Percentiles rank a stretch among this genome's conserved stretches.
Evolutionary conservation across 2,888 invertebrate genomes (phyloP).

Genomic region (Cancer borealis): DNA sequence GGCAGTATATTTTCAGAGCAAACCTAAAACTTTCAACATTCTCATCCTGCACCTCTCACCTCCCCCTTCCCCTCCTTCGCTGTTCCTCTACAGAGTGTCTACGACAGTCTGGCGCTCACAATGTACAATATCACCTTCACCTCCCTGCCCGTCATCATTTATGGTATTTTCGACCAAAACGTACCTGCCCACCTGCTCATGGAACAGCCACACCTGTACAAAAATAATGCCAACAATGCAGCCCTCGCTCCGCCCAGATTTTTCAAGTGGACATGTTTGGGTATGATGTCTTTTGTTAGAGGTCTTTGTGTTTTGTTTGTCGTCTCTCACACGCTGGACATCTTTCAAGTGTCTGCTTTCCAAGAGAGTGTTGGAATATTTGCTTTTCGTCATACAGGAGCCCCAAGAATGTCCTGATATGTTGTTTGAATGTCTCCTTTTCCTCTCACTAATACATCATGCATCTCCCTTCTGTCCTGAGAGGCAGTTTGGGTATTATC

Average conservation of each 20-base stretch:
- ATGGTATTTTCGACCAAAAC: conserved; percentile 88
- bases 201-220: conserved; percentile 86
- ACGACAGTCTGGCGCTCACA: conserved; percentile 88
- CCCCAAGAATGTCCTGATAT: not conserved
- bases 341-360: not conserved
- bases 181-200: conserved; percentile 82
- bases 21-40: not conserved
- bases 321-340: not conserved
- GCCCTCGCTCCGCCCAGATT: conserved; percentile 85
- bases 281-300: conserved; percentile 78
- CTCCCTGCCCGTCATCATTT: conserved; percentile 86
- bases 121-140: conserved; percentile 89
- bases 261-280: conserved; percentile 83
- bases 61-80: not conserved
- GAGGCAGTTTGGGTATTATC: not conserved
- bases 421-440: not conserved
- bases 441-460: not conserved
- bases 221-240: conserved; percentile 84
- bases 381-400: not conserved
- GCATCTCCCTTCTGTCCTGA: not conserved
- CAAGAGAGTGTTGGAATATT: not conserved
- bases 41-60: not conserved
- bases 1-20: not conserved
- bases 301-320: not conserved
- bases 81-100: conserved; percentile 81